Evolutionary conservation across 2,113 vertebrate genomes (phyloP).

Genomic region (Ceuthmochares aereus): DNA sequence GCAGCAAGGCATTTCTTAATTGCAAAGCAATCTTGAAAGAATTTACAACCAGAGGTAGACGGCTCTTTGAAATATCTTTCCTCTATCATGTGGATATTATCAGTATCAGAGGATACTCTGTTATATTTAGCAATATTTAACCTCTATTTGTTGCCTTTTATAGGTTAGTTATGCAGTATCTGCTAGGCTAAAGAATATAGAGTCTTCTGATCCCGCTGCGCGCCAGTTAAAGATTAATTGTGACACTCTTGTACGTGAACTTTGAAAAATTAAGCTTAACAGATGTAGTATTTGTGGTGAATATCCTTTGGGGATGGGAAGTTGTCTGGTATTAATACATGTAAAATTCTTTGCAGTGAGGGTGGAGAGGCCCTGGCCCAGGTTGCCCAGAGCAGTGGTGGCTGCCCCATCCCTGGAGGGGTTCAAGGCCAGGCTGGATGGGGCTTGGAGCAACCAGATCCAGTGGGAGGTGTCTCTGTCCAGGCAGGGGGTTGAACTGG

Average conservation of each 20-base stretch:
- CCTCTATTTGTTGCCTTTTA: slow-evolving; percentile 22
- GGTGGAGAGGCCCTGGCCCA: no score
- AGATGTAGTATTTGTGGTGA: background rate
- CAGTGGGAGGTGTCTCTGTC: no score
- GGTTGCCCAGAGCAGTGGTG: no score
- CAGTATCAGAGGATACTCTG: background rate
- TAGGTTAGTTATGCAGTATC: slow-evolving; percentile 15
- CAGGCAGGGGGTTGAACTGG: no score
- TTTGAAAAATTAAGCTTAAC: background rate
- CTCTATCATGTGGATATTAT: background rate
- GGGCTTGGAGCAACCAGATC: no score
- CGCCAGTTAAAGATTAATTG: slow-evolving; percentile 32
- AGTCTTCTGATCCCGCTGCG: background rate
- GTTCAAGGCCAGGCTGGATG: no score
- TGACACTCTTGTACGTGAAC: background rate
- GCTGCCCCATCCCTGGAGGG: no score
- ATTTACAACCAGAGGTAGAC: background rate
- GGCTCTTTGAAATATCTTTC: background rate
- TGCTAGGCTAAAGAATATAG: background rate
- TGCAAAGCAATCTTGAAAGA: background rate
- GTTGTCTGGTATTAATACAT: background rate
- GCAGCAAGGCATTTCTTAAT: background rate
- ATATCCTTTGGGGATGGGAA: background rate
- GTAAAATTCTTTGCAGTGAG: no score
- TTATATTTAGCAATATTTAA: slow-evolving; percentile 34